Base-by-base conservation (phyloP, 2,797 vertebrate species). In the Eupleurogrammus muticus region DNA sequence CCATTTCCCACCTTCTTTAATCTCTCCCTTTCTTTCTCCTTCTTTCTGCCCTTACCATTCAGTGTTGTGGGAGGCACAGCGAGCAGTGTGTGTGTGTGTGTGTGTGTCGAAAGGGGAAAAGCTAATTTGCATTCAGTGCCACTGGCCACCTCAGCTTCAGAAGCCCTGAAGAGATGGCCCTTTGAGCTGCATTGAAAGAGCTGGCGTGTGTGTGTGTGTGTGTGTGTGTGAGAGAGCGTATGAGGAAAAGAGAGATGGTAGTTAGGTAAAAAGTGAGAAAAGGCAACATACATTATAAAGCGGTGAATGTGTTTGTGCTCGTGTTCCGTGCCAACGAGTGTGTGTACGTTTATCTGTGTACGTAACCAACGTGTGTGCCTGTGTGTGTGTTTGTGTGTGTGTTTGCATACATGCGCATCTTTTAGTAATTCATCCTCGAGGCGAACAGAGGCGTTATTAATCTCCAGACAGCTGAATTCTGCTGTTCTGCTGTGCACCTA, bases 121-220 rank as follows among this genome's bases (percentile, higher is more conserved):
- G 61, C 85, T 88, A 20, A 92, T 94, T 93, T 93, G 92, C 92
- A 94, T 94, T 92, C 93, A 87, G 62, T 67, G 82, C 90, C 89
- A 90, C 73, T 23, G 89, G 86, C 85, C 70, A 83, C 83, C 91
- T 88, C 87, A 69, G 90, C 90, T 89, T 90, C 87, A 91, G 90
- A 88, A 83, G 85, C 88, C 83, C 87, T 89, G 84, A 92, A 93
- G 92, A 94, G 91, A 92, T 75, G 82, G 73, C 64, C 88, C 86
- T 93, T 93, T 93, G 90, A 93, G 91, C 85, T 68, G 68, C 69
- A 79, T 34, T 78, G 87, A 89, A 87, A 87, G 87, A 89, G 79
- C 85, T 66, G 70, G 79, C 61, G 64, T 63, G 61, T 83, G 69
- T 64, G 13, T 68, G 40, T 42, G 24, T 49, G 60, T 40, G 28